Conservation (phyloP, 2,113 vertebrate genomes). For the Solenodon paradoxus region DNA sequence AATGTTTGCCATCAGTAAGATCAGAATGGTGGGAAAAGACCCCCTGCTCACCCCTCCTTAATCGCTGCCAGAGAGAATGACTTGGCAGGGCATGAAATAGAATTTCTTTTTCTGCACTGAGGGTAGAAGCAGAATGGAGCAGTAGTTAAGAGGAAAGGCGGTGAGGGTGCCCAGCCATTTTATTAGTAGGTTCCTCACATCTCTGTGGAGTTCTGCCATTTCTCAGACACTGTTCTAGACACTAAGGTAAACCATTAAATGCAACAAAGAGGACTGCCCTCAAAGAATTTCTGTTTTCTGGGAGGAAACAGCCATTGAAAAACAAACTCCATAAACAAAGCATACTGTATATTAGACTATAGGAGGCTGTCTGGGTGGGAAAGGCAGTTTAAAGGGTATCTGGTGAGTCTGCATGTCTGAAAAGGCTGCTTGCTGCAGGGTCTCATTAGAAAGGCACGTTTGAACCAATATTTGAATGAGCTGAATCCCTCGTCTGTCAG, state of each 20-base stretch:
- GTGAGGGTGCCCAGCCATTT: neutral
- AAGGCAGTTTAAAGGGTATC: neutral
- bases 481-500: neutral
- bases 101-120: neutral
- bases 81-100: neutral
- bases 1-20: neutral
- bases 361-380: neutral
- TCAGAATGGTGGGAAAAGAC: neutral
- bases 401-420: too few species aligned
- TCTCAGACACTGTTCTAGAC: neutral
- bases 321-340: neutral
- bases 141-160: neutral
- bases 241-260: neutral
- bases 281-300: neutral
- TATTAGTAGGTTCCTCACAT: neutral
- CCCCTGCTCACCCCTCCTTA: neutral
- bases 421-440: fast-evolving
- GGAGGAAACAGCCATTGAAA: neutral
- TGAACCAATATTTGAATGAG: neutral
- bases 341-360: neutral
- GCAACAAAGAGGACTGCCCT: neutral
- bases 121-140: neutral
- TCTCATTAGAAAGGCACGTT: neutral
- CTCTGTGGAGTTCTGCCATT: neutral
- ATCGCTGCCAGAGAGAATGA: neutral